Evolutionary conservation across 2,113 vertebrate genomes (phyloP), one percentile per base, ranked within the genome.

Genomic region (Seriola rivoliana): DNA sequence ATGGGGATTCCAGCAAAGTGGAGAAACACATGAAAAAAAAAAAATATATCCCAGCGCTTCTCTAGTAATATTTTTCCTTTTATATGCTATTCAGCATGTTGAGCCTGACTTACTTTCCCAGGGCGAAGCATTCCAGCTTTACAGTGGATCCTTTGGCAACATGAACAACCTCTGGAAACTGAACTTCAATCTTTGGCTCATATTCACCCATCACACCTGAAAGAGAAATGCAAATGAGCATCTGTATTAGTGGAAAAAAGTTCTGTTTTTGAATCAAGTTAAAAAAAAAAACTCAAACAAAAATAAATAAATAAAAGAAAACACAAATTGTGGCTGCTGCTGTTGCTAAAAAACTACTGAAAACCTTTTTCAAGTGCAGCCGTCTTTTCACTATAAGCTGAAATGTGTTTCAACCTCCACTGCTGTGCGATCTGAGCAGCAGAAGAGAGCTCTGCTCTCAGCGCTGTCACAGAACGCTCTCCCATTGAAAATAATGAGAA

Each of bases 131-230:
- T 85, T 99, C 98, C 91, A 99, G 93, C 79, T 96, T 97, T 54
- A 97, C 96, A 0, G 96, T 98, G 66, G 97, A 95, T 91, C 97
- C 97, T 94, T 96, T 98, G 3, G 97, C 97, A 23, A 97, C 96
- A 0, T 97, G 96, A 78, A 99, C 96, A 0, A 93, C 94, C 88
- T 99, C 98, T 78, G 98, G 97, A 93, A 99, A 99, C 90, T 99
- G 98, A 78, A 99, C 98, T 94, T 99, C 98, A 93, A 99, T 99
- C 95, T 99, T 99, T 69, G 98, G 98, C 89, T 99, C 98, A 1
- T 99, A 99, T 95, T 99, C 98, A 57, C 98, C 98, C 98, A 99
- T 99, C 79, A 98, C 95, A 89, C 98, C 98, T 99, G 96, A 76
- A 88, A 91, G 55, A 78, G 55, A 84, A 88, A 89, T 57, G 38